These are phyloP conservation scores for Olivierus martensii DNA, from an alignment of 1,140 invertebrate genomes.

Conservation along the genomic window DNA sequence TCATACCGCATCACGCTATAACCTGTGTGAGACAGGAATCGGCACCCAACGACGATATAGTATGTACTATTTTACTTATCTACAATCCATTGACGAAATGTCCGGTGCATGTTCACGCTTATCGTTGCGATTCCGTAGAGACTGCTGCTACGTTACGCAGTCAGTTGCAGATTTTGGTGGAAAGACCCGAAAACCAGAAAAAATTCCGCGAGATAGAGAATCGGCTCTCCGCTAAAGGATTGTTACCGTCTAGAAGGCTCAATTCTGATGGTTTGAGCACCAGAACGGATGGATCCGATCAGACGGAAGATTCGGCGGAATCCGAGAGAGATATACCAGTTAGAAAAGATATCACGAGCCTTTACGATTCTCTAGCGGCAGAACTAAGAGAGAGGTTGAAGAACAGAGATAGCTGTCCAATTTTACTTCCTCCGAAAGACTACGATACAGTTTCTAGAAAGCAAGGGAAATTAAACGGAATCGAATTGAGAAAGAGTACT, in stretches of 20 bases:
- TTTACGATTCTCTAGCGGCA: conserved; percentile 82
- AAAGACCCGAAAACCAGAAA: conserved; percentile 70
- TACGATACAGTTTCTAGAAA: conserved; percentile 67
- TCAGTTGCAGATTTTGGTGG: conserved; percentile 66
- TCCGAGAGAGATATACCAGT: not conserved
- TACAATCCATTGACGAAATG: conserved; percentile 82
- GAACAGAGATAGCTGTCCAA: conserved; percentile 43
- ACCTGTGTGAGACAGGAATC: conserved; percentile 60
- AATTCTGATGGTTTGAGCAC: conserved; percentile 24
- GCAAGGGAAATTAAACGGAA: conserved; percentile 52
- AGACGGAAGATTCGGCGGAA: conserved; percentile 19
- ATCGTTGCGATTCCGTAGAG: conserved; percentile 82
- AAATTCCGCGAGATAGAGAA: conserved; percentile 66
- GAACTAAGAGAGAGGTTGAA: conserved; percentile 73
- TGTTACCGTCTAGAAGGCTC: conserved; percentile 19
- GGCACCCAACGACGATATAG: conserved; percentile 60
- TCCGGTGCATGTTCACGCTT: conserved; percentile 83
- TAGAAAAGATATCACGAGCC: conserved; percentile 33
- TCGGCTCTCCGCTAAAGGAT: conserved; percentile 35
- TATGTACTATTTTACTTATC: conserved; percentile 74
- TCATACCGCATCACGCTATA: conserved; percentile 85
- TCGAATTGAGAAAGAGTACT: conserved; percentile 43
- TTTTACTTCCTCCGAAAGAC: conserved; percentile 77
- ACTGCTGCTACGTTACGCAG: conserved; percentile 70
- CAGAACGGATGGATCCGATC: conserved; percentile 21